Evolutionary conservation across 2,797 vertebrate genomes (phyloP).

Genomic region (Paramormyrops hopkinsi): DNA sequence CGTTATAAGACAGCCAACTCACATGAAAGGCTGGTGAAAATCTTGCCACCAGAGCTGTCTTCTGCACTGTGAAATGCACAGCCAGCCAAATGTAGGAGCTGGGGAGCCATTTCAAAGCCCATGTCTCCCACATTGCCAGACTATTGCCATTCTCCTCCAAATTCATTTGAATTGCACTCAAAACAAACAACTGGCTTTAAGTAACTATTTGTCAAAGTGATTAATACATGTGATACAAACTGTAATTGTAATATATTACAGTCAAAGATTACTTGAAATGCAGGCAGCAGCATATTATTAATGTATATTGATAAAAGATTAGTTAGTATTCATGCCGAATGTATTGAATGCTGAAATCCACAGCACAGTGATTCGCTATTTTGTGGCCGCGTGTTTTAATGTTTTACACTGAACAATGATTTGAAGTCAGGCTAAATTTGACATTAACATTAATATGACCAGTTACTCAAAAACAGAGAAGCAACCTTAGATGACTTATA

Average conservation of each 20-base stretch:
- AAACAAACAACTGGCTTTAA: background rate
- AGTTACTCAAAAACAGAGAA: slow-evolving; percentile 13
- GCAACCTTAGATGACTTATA: slow-evolving; percentile 35
- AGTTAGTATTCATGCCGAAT: background rate
- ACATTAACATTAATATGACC: background rate
- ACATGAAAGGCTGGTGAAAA: slow-evolving; percentile 16
- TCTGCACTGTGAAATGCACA: background rate
- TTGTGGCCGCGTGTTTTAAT: background rate
- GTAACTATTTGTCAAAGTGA: background rate
- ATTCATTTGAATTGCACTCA: background rate
- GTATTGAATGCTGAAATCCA: background rate
- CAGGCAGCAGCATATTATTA: background rate
- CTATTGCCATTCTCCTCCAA: background rate
- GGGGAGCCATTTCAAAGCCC: slow-evolving; percentile 9
- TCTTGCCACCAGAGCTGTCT: background rate
- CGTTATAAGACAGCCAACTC: background rate
- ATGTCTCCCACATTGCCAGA: background rate
- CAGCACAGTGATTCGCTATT: background rate
- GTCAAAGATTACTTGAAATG: background rate
- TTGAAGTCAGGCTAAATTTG: background rate
- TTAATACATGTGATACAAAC: background rate
- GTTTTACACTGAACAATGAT: background rate
- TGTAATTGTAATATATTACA: background rate
- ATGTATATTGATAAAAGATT: background rate
- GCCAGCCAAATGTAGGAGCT: background rate